Evolutionary conservation across 2,797 vertebrate species (phyloP).

Genomic region (Nyctibius grandis): DNA sequence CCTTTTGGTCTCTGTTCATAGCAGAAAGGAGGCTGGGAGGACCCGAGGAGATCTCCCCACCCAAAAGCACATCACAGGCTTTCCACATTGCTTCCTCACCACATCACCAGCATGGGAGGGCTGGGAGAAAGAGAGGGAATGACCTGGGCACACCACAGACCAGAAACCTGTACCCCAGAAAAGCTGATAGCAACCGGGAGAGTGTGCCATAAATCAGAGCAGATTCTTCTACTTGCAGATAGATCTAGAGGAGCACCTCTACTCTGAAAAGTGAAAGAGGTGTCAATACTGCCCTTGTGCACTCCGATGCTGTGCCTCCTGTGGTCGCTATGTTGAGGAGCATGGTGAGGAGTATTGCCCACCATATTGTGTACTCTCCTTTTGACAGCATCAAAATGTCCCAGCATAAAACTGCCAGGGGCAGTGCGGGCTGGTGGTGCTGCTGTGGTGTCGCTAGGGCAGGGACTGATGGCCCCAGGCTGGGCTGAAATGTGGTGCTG

Average conservation of each 20-base stretch:
- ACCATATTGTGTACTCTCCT: background rate
- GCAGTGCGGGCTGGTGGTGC: rapidly evolving
- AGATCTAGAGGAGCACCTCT: background rate
- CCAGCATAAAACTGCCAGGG: background rate
- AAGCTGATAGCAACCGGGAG: background rate
- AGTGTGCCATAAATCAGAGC: background rate
- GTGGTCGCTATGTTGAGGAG: background rate
- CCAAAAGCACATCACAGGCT: background rate
- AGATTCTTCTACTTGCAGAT: background rate
- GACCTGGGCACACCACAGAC: background rate
- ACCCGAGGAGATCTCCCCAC: background rate
- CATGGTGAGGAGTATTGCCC: background rate
- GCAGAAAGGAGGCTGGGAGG: background rate
- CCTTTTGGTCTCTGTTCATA: background rate
- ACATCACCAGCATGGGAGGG: background rate
- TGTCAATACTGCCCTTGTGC: background rate
- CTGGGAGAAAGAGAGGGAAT: background rate
- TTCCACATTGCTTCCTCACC: background rate
- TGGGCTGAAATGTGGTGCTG: background rate
- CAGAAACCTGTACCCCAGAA: background rate
- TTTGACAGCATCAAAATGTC: background rate
- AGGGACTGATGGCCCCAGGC: background rate
- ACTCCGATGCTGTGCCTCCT: background rate
- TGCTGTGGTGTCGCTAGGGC: background rate
- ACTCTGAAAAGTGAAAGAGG: background rate